Conservation (phyloP, 2,888 invertebrate species). For the Oxycera nigricornis region DNA sequence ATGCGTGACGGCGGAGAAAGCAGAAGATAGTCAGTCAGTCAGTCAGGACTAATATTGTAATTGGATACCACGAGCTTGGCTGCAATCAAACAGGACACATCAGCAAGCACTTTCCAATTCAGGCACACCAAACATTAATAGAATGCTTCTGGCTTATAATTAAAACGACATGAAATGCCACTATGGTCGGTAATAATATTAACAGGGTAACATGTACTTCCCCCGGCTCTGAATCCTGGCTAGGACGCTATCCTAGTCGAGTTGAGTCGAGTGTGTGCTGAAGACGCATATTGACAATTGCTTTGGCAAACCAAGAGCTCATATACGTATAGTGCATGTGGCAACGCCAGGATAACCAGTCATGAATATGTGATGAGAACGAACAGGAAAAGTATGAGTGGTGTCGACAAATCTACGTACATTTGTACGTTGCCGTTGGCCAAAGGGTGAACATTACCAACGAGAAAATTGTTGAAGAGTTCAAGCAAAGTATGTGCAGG, state of each 20-base stretch:
- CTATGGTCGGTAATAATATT: conserved; percentile 33
- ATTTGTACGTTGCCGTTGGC: background rate
- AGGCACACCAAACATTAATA: conserved; percentile 17
- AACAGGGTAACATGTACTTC: conserved; percentile 1
- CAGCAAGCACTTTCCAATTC: conserved; percentile 11
- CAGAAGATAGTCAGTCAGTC: conserved; percentile 5
- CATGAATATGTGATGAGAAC: conserved; percentile 27
- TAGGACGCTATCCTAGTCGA: background rate
- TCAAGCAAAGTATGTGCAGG: background rate
- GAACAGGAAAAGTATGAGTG: background rate
- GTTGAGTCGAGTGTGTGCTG: background rate
- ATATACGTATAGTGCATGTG: background rate
- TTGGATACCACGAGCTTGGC: conserved; percentile 12
- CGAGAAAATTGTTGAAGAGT: background rate
- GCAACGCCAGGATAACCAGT: background rate
- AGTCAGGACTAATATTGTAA: conserved; percentile 18
- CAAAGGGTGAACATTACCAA: conserved; percentile 13
- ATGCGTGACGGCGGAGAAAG: background rate
- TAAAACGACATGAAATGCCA: conserved; percentile 40
- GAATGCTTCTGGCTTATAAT: conserved; percentile 33
- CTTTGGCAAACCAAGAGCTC: background rate
- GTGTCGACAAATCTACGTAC: background rate
- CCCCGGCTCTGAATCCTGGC: background rate
- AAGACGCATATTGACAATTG: conserved; percentile 1
- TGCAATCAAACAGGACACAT: conserved; percentile 28